Evolutionary conservation across 2,888 invertebrate species (phyloP), one percentile per base, ranked within the genome.

Genomic region (Brachypalpus laphriformis): DNA sequence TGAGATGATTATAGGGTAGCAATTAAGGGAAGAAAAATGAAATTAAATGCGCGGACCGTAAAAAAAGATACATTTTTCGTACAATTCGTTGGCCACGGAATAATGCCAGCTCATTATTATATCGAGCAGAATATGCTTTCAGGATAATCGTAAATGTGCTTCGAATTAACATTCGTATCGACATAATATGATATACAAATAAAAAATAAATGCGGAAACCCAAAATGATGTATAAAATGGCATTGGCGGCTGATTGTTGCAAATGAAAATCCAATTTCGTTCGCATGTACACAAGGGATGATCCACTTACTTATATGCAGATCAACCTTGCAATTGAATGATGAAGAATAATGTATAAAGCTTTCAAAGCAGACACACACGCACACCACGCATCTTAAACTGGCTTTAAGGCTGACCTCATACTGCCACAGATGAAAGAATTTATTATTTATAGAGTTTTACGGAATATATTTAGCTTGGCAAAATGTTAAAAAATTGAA

Each of bases 371-470:
- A 18, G 25, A 25, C 16, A 37, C 70, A 82, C 78, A 68, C 66
- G 72, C 82, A 77, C 82, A 68, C 65, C 65, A 82, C 68, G 37
- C 34, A 66, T 54, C n/a, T 61, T 7, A 42, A 49, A n/a, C 11
- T n/a, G 31, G 20, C 20, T 45, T 40, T 45, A 59, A 37, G 66
- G 20, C 61, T 68, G 78, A 74, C 25, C 61, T 78, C 72, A 77
- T 37, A 70, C 11, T 49, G 37, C 37, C 22, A 31, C 14, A 6
- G 7, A 37, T n/a, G 8, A 22, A 37, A 40, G 1, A 34, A 9
- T 16, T n/a, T n/a, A n/a, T n/a, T n/a, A n/a, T n/a, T n/a, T n/a
- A n/a, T n/a, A n/a, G n/a, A n/a, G n/a, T n/a, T n/a, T n/a, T n/a
- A n/a, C n/a, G n/a, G n/a, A n/a, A n/a, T n/a, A n/a, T n/a, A n/a